These are phyloP conservation scores for Struthio camelus DNA, from an alignment of 2,113 vertebrate species.

Conservation along the genomic window DNA sequence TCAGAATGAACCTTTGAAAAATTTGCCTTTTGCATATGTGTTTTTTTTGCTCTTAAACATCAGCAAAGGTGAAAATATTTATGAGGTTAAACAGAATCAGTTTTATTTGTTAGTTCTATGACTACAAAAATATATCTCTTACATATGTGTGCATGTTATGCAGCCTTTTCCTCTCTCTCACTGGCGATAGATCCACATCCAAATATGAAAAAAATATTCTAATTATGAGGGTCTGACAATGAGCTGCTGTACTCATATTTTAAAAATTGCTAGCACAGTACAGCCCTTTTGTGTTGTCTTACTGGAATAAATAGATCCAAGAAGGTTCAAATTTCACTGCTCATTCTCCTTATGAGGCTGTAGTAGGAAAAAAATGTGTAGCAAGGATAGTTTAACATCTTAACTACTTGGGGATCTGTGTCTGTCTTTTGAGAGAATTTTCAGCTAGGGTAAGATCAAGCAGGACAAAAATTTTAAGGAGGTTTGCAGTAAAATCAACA, in stretches of 20 bases:
- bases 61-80: neutral
- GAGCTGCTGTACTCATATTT: neutral
- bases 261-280: neutral
- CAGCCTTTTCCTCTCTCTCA: neutral
- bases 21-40: neutral
- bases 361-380: neutral
- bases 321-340: conserved; percentile 28
- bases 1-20: neutral
- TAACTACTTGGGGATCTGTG: neutral
- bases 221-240: neutral
- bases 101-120: neutral
- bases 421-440: neutral
- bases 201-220: neutral
- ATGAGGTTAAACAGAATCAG: neutral
- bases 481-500: neutral
- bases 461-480: neutral
- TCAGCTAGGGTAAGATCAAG: neutral
- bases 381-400: neutral
- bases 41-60: neutral
- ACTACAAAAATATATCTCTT: neutral
- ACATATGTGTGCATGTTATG: neutral
- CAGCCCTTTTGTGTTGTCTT: neutral
- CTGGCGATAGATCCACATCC: neutral
- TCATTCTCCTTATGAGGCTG: neutral
- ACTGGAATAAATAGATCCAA: conserved; percentile 14